Percentiles rank a stretch among this genome's conserved stretches.
Conservation (phyloP, 2,113 vertebrate species). For the Pelmatolapia mariae region DNA sequence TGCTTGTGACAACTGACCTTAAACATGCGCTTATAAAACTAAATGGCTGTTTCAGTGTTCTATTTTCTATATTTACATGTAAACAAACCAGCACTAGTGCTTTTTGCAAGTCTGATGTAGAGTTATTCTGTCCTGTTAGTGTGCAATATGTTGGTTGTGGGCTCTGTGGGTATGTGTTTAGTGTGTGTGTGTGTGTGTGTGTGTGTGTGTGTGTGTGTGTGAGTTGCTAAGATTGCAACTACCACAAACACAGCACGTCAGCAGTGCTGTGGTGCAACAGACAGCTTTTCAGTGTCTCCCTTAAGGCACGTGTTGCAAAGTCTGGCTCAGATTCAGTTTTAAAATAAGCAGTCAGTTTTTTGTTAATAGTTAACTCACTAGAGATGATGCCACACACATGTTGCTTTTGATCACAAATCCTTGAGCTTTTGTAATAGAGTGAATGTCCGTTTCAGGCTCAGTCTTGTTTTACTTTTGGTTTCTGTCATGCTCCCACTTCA, state of each 20-base stretch:
- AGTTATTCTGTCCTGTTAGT: not conserved
- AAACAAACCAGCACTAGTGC: not conserved
- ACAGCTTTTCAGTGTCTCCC: not conserved
- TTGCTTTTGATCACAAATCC: not conserved
- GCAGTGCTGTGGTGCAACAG: not conserved
- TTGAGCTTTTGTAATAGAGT: not conserved
- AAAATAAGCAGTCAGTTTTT: not conserved
- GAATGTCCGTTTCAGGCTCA: not conserved
- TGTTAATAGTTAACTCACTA: not conserved
- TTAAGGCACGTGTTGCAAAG: not conserved
- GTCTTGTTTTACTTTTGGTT: not conserved
- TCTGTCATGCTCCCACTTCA: not conserved
- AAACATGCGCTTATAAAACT: not conserved
- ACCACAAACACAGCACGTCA: not conserved
- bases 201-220: not conserved
- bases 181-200: not conserved
- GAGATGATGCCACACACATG: not conserved
- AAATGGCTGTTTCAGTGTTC: not conserved
- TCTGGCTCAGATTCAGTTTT: not conserved
- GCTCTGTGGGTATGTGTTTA: not conserved
- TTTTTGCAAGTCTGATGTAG: not conserved
- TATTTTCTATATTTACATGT: not conserved
- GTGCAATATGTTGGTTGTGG: not conserved
- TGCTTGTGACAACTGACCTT: not conserved
- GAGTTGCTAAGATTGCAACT: not conserved